Evolutionary conservation across 2,888 invertebrate genomes (phyloP).

Genomic region (Leucoptera coffeella): DNA sequence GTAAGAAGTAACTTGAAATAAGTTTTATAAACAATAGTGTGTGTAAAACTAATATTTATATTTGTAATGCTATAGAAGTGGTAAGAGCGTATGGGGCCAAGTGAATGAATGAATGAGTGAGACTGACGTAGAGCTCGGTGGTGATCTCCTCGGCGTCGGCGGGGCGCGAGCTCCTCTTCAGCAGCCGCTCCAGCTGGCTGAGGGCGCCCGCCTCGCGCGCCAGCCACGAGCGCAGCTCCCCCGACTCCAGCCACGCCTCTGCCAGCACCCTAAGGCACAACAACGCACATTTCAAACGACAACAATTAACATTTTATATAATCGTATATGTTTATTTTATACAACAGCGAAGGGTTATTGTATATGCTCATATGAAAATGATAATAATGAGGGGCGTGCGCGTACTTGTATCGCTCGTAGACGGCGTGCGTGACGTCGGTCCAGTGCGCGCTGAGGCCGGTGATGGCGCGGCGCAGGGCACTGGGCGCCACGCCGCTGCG

Average conservation of each 20-base stretch:
- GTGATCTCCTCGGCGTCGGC: conserved; percentile 91
- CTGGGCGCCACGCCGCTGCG: conserved; percentile 49
- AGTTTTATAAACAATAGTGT: too few relatives aligned
- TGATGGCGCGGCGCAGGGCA: conserved; percentile 59
- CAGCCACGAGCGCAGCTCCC: conserved; percentile 71
- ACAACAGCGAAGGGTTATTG: too few relatives aligned
- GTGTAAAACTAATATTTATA: too few relatives aligned
- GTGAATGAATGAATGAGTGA: too few relatives aligned
- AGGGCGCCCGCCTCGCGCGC: conserved; percentile 73
- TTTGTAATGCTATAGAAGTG: too few relatives aligned
- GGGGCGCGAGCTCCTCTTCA: conserved; percentile 63
- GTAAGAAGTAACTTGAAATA: too few relatives aligned
- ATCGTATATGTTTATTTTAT: too few relatives aligned
- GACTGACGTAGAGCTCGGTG: conserved; percentile 67
- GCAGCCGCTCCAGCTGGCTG: conserved; percentile 70
- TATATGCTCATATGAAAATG: too few relatives aligned
- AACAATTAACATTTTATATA: too few relatives aligned
- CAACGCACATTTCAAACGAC: too few relatives aligned
- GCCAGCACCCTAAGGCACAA: conserved; percentile 55
- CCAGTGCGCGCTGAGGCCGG: conserved; percentile 67
- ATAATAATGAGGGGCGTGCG: too few relatives aligned
- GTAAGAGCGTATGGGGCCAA: too few relatives aligned
- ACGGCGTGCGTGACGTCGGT: conserved; percentile 62
- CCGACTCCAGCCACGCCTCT: conserved; percentile 71
- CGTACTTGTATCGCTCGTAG: conserved; percentile 58